Base-by-base conservation (phyloP, 2,797 vertebrate genomes). In the Lates japonicus region DNA sequence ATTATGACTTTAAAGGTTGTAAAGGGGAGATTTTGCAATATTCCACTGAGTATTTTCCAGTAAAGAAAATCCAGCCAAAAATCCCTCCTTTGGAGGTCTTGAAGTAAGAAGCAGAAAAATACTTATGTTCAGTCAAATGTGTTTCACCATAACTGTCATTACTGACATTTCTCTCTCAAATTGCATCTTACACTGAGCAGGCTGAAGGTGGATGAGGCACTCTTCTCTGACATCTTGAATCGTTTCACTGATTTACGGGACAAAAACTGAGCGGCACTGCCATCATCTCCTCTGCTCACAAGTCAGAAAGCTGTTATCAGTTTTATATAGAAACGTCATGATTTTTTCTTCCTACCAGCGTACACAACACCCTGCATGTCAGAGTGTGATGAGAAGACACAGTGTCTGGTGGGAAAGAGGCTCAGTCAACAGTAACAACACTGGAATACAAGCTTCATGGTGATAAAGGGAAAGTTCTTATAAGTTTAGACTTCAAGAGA, bases 121-220 rank as follows among this genome's bases (percentile, higher is more conserved):
- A 68, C 52, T 65, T 16, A 31, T 44, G 63, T 64, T 59, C 39
- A 69, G 16, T 80, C 20, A 57, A 71, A 81, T 11, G 25, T 17
- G 6, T 63, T 70, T 57, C 80, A 55, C 11, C 39, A 8, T 48
- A 51, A 51, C 73, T 61, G 66, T 65, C 70, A 73, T 66, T 60
- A 66, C 55, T 70, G 70, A 70, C 77, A 86, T 72, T 66, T 69
- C 57, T 66, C 73, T 59, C 52, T 71, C 17, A 81, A 78, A 80
- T 48, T 74, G 42, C 77, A 57, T 81, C 63, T 51, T 39, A 69
- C 42, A 49, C 51, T 5, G 60, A 83, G 78, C 51, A 58, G 42
- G 55, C 68, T 76, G 42, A 70, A 35, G n/a, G 55, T 25, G 31
- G 8, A 65, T 16, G 44, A 63, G 64, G 9, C 35, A 29, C 49